These are phyloP conservation scores for Ptilonorhynchus violaceus DNA, from an alignment of 2,113 vertebrate genomes.

Conservation along the genomic window DNA sequence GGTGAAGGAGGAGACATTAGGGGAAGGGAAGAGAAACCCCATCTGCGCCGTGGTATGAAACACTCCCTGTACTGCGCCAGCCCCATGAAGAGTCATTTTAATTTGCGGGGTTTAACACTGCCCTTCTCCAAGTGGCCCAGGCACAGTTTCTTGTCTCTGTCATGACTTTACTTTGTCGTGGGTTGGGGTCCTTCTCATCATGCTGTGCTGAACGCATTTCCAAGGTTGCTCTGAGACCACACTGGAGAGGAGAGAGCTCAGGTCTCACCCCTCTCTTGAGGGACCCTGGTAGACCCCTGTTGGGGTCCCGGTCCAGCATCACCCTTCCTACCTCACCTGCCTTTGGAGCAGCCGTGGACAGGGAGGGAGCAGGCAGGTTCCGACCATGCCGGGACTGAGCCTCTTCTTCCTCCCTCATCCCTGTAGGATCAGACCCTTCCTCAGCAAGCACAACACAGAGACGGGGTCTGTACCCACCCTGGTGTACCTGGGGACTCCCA, in stretches of 20 bases:
- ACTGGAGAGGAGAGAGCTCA: background rate
- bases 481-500: background rate
- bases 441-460: conserved; percentile 40
- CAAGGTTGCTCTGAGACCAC: background rate
- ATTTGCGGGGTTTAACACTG: background rate
- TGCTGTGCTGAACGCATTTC: conserved; percentile 30
- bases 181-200: conserved; percentile 7
- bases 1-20: background rate
- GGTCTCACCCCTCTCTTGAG: background rate
- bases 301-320: background rate
- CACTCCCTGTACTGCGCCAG: background rate
- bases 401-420: background rate
- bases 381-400: background rate
- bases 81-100: conserved; percentile 5
- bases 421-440: conserved; percentile 23
- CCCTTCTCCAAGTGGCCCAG: background rate
- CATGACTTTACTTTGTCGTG: background rate
- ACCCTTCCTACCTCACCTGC: conserved; percentile 63
- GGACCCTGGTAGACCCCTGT: background rate
- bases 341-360: background rate
- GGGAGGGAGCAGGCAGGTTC: conserved; percentile 7
- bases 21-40: background rate
- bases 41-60: background rate
- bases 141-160: background rate
- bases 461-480: background rate